Percentiles rank a stretch among this genome's conserved stretches.
Evolutionary conservation across 2,797 vertebrate genomes (phyloP).

Genomic region (Scleropages formosus): DNA sequence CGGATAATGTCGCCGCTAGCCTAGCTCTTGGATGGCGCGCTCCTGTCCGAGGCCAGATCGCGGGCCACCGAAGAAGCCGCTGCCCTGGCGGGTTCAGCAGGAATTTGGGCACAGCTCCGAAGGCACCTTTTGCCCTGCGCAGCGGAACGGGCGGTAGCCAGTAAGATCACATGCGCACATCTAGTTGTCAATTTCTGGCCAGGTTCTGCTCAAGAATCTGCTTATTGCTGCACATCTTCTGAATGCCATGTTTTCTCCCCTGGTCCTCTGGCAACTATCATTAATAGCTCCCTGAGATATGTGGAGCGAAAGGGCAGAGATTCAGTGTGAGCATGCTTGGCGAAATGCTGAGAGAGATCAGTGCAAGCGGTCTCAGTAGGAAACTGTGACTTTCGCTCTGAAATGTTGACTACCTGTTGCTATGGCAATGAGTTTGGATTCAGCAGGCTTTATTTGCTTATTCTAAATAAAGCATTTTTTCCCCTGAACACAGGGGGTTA

Average conservation of each 20-base stretch:
- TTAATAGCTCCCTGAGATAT: constrained; percentile 39
- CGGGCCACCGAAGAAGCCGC: too few species aligned
- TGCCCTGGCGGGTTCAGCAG: too few species aligned
- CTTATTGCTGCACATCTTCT: constrained; percentile 50
- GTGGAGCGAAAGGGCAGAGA: constrained; percentile 53
- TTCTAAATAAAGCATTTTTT: constrained; percentile 76
- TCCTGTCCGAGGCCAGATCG: too few species aligned
- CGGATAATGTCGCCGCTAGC: too few species aligned
- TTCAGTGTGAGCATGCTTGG: constrained; percentile 39
- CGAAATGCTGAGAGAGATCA: constrained; percentile 52
- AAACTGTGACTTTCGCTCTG: constrained; percentile 58
- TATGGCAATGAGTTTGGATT: constrained; percentile 71
- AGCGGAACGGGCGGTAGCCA: too few species aligned
- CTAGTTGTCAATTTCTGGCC: not conserved
- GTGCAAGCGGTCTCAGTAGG: constrained; percentile 57
- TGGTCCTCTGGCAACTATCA: not conserved
- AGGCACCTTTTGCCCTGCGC: too few species aligned
- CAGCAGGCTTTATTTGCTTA: constrained; percentile 64
- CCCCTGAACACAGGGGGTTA: constrained; percentile 60
- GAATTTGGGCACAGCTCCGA: too few species aligned
- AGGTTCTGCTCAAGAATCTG: constrained; percentile 36
- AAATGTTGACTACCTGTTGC: constrained; percentile 79
- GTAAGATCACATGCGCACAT: too few species aligned
- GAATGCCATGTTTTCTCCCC: constrained; percentile 14
- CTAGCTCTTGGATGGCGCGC: too few species aligned